Evolutionary conservation across 2,888 invertebrate genomes (phyloP).

Genomic region (Zaprionus lineosus): DNA sequence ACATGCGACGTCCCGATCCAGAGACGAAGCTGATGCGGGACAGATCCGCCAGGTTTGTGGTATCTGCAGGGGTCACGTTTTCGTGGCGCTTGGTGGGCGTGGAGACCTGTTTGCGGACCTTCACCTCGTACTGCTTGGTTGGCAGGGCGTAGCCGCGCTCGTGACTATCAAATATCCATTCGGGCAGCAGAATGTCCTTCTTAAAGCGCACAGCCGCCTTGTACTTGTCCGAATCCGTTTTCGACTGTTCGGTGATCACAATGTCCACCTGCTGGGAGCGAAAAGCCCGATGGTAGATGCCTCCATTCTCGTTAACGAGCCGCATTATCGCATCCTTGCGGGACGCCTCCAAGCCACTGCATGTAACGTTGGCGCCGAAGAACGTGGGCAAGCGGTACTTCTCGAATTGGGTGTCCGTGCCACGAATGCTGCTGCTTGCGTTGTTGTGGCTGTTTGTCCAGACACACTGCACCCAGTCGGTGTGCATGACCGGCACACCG

Average conservation of each 20-base stretch:
- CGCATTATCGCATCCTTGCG: slow-evolving; percentile 85
- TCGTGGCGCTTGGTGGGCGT: slow-evolving; percentile 86
- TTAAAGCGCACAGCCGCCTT: slow-evolving; percentile 81
- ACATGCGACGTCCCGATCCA: slow-evolving; percentile 53
- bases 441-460: slow-evolving; percentile 88
- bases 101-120: slow-evolving; percentile 86
- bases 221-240: slow-evolving; percentile 80
- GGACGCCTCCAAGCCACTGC: slow-evolving; percentile 86
- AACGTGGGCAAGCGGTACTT: slow-evolving; percentile 88
- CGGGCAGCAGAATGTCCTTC: slow-evolving; percentile 86
- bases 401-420: slow-evolving; percentile 87
- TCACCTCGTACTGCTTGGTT: slow-evolving; percentile 85
- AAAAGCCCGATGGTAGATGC: slow-evolving; percentile 84
- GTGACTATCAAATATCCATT: slow-evolving; percentile 92
- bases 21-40: slow-evolving; percentile 76
- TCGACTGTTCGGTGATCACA: slow-evolving; percentile 79
- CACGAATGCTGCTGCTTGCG: slow-evolving; percentile 84
- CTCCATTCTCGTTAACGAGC: slow-evolving; percentile 89
- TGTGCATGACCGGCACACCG: slow-evolving; percentile 88
- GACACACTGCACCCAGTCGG: slow-evolving; percentile 90
- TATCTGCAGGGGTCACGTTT: slow-evolving; percentile 77
- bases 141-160: slow-evolving; percentile 88
- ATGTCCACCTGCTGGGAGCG: slow-evolving; percentile 81
- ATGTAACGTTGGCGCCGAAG: slow-evolving; percentile 89
- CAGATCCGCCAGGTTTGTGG: slow-evolving; percentile 79